Percentiles rank a stretch among this genome's conserved stretches.
Conservation (phyloP, 2,113 vertebrate genomes). For the Neogale vison region DNA sequence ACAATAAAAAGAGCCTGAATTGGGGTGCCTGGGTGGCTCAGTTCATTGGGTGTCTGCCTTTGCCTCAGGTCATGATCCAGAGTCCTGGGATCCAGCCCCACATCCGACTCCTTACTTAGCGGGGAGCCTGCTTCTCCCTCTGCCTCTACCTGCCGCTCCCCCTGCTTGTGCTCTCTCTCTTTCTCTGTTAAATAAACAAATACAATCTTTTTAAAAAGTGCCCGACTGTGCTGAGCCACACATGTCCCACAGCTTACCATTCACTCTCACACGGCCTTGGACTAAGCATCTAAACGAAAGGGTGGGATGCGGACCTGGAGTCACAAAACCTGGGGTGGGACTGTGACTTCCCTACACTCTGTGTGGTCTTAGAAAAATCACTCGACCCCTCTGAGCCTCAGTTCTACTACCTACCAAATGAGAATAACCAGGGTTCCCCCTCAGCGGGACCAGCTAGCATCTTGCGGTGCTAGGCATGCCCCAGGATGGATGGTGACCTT, state of each 20-base stretch:
- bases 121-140: no score
- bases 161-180: no score
- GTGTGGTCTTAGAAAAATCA: background rate
- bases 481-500: background rate
- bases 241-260: background rate
- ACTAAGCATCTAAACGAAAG: background rate
- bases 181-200: no score
- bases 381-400: background rate
- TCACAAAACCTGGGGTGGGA: background rate
- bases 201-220: no score
- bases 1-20: background rate
- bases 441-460: background rate
- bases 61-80: no score
- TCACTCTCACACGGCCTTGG: background rate
- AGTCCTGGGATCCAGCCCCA: no score
- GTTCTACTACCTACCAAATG: background rate
- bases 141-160: no score
- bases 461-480: no score
- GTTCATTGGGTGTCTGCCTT: no score
- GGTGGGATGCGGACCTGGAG: background rate
- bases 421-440: background rate
- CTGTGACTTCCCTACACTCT: background rate
- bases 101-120: no score
- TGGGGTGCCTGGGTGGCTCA: no score
- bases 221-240: background rate